Base-by-base conservation (phyloP, 2,797 vertebrate genomes). In the Anas georgica region DNA sequence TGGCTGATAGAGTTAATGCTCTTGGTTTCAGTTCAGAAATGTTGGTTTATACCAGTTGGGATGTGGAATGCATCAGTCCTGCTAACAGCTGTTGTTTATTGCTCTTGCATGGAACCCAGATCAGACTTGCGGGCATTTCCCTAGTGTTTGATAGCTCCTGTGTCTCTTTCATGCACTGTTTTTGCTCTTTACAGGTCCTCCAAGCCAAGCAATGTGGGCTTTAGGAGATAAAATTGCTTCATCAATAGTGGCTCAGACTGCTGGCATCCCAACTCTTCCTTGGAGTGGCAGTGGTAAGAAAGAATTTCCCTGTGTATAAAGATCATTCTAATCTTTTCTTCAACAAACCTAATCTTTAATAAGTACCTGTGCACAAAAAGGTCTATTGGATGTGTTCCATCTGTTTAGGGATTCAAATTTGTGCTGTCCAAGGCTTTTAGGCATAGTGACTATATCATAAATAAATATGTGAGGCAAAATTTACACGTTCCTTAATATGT, bases 201-300 rank as follows among this genome's bases (percentile, higher is more conserved):
- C 99, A 64, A 99, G 99, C 97, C 99, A 99, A 96, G 99, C 99
- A 26, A 99, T 99, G 99, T 99, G 99, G 99, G 98, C 99, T 81
- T 97, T 99, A 25, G 99, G 99, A 87, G 99, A 99, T 97, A 99
- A 99, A 98, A 99, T 99, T 63, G 99, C 99, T 10, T 99, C 99
- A 7, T 99, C 99, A 8, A 99, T 99, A 2, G 99, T 99, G 90
- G 99, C 99, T 88, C 99, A 99, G 96, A 99, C 99, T 6, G 99
- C 99, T 28, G 99, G 99, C 45, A 99, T 99, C 78, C 99, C 99
- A 9, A 99, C 99, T 12, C 98, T 99, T 54, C 99, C 99, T 5
- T 99, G 99, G 99, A 99, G 99, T 29, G 99, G 99, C 94, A 84
- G 96, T 92, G 99, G 99, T 99, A 96, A 97, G 95, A 67, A 93